Conservation (phyloP, 2,888 invertebrate species). For the Malthinus seriepunctatus region DNA sequence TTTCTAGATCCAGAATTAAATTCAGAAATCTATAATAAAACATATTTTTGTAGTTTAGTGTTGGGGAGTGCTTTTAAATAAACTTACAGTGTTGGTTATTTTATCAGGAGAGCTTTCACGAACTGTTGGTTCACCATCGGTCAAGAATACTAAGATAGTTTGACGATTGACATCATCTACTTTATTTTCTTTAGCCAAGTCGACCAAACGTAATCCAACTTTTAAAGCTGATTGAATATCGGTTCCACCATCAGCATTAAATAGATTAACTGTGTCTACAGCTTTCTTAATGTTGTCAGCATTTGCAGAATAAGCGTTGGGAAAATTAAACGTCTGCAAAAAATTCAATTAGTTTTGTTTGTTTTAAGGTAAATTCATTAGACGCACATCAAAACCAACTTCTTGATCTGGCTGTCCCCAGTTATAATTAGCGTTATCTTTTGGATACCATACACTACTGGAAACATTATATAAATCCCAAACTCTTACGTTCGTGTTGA, state of each 20-base stretch:
- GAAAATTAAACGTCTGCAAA: constrained; percentile 44
- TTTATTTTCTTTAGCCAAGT: constrained; percentile 35
- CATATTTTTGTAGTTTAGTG: too few species aligned
- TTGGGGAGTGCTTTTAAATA: background rate
- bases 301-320: constrained; percentile 59
- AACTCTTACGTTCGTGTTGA: constrained; percentile 59
- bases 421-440: constrained; percentile 11
- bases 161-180: constrained; percentile 51
- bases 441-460: constrained; percentile 46
- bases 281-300: constrained; percentile 63
- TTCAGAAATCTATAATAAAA: constrained; percentile 48
- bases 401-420: constrained; percentile 33
- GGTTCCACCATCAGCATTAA: constrained; percentile 65
- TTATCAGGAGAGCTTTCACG: constrained; percentile 58
- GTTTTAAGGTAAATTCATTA: background rate
- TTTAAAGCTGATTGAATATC: constrained; percentile 69
- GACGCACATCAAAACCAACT: constrained; percentile 7
- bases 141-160: constrained; percentile 68
- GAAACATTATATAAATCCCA: constrained; percentile 58
- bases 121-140: constrained; percentile 68
- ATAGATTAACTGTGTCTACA: constrained; percentile 59
- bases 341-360: background rate
- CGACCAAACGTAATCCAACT: constrained; percentile 53
- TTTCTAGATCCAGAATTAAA: constrained; percentile 54
- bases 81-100: constrained; percentile 3